Evolutionary conservation across 2,888 invertebrate species (phyloP), one percentile per base, ranked within the genome.

Genomic region (Tetragonula carbonaria): DNA sequence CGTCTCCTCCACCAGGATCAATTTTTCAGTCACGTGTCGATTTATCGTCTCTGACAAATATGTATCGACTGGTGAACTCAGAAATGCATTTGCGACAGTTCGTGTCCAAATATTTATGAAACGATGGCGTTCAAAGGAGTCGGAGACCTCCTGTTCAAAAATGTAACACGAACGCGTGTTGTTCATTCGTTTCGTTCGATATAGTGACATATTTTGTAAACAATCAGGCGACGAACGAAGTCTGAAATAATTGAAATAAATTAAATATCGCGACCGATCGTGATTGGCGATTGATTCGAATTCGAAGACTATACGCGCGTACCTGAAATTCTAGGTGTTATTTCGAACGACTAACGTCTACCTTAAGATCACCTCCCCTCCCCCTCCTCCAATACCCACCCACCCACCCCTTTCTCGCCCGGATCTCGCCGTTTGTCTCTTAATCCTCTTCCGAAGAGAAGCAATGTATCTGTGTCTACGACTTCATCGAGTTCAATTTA

Each of bases 281-380:
- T 65, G 2, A 18, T 45, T 2, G 28, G 28, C 53, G 45, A 21
- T 57, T 45, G 62, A 68, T 72, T 63, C 67, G 66, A 70, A 75
- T 83, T 38, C 83, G 76, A 76, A 11, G 50, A 80, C 50, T 80
- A 33, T 71, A 80, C 80, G 66, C 84, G 80, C 80, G 74, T 85
- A 77, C 84, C 84, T 62, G 66, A 74, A 66, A 62, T 59, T 74
- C 63, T 75, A 77, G 70, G 63, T 78, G 80, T 80, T 66, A 80
- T n/a, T 80, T 80, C 14, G 51, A 80, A 71, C 38, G 71, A 67
- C 55, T 78, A 78, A 51, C 70, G 68, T 74, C 82, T 65, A 75
- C 57, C 59, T 80, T 59, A 71, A 74, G 71, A 38, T 80, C 62
- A 50, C 62, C 45, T 28, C 28, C 28, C 28, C 28, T 16, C 21